Conservation (phyloP, 1,140 invertebrate species). For the Sinella curviseta region DNA sequence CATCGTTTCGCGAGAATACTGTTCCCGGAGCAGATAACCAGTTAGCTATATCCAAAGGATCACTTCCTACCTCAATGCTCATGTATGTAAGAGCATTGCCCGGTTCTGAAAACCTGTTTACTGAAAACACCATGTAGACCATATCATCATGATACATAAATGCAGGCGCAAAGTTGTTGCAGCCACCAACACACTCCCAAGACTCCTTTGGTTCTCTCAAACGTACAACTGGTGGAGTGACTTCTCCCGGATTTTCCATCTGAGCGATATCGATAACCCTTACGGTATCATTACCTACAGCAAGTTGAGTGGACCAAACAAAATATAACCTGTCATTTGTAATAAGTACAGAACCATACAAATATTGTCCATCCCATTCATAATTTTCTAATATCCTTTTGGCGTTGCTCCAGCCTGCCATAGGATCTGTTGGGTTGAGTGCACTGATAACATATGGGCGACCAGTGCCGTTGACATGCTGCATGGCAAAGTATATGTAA, state of each 20-base stretch:
- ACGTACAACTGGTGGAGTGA: neutral
- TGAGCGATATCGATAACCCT: neutral
- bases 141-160: conserved; percentile 35
- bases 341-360: neutral
- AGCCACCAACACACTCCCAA: conserved; percentile 4
- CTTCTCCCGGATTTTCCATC: neutral
- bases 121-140: conserved; percentile 36
- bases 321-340: neutral
- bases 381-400: neutral
- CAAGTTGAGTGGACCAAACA: neutral
- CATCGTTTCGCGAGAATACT: no score
- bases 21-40: no score
- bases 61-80: conserved; percentile 33
- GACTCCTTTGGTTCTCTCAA: neutral
- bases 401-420: conserved; percentile 34
- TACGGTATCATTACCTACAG: neutral
- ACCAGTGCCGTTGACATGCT: neutral
- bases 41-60: conserved; percentile 43
- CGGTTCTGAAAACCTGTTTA: no score
- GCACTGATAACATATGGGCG: conserved; percentile 36
- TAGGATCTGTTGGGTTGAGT: conserved; percentile 31
- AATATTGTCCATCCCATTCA: neutral
- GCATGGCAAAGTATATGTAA: conserved; percentile 45
- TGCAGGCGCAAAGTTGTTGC: conserved; percentile 35
- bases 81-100: conserved; percentile 37